Evolutionary conservation across 2,113 vertebrate genomes (phyloP).

Genomic region (Thryonomys swinderianus): DNA sequence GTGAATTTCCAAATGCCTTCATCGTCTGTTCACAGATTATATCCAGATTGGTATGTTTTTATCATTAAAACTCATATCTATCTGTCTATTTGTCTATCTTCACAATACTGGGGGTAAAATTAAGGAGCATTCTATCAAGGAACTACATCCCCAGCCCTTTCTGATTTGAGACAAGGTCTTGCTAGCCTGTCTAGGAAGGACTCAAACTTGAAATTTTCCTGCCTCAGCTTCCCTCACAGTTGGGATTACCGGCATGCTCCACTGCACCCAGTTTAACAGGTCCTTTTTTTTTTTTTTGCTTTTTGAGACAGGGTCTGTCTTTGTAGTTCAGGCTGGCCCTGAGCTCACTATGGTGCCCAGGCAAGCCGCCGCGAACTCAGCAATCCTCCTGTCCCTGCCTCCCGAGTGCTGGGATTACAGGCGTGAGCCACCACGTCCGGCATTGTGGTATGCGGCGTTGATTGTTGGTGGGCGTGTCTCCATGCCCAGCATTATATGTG

Average conservation of each 20-base stretch:
- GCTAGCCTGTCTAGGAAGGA: neutral
- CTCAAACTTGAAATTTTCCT: neutral
- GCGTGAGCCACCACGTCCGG: too few species aligned
- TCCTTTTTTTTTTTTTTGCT: too few species aligned
- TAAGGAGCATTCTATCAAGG: neutral
- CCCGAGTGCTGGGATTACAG: too few species aligned
- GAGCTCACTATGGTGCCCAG: too few species aligned
- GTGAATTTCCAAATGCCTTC: neutral
- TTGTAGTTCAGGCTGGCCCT: too few species aligned
- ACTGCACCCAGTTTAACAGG: neutral
- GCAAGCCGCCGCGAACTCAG: too few species aligned
- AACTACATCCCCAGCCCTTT: neutral
- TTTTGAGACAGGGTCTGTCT: too few species aligned
- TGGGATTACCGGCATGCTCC: neutral
- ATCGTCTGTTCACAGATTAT: neutral
- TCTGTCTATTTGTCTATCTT: too few species aligned
- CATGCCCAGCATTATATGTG: too few species aligned
- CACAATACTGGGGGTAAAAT: neutral
- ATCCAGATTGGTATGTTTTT: neutral
- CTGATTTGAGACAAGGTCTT: neutral
- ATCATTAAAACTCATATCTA: neutral
- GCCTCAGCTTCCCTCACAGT: neutral
- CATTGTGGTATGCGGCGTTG: too few species aligned
- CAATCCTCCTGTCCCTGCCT: too few species aligned
- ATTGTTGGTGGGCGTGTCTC: too few species aligned